Conservation (phyloP, 2,113 vertebrate species). For the Percina caprodes region DNA sequence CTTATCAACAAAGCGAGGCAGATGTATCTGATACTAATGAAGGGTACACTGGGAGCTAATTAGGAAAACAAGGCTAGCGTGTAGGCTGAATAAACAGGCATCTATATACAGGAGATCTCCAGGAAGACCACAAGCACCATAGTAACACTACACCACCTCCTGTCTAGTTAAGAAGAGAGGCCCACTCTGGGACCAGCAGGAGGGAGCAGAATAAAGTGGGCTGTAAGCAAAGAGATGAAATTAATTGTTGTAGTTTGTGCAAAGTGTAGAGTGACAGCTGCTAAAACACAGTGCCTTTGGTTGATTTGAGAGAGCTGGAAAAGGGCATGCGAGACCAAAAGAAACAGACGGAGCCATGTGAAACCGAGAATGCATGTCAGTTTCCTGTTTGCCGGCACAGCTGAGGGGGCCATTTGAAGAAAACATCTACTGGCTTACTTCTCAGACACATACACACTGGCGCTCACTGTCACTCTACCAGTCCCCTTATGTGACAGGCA, state of each 20-base stretch:
- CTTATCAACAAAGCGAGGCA: conserved; percentile 14
- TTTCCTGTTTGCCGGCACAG: conserved; percentile 79
- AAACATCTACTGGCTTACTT: conserved; percentile 53
- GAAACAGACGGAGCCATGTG: conserved; percentile 60
- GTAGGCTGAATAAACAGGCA: conserved; percentile 62
- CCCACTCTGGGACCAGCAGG: conserved; percentile 50
- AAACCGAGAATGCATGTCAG: conserved; percentile 69
- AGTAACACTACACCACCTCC: conserved; percentile 63
- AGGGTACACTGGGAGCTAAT: conserved; percentile 63
- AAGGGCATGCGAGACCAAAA: conserved; percentile 27
- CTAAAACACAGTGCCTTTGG: conserved; percentile 28
- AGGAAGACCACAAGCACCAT: conserved; percentile 54
- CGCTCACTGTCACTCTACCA: conserved; percentile 3
- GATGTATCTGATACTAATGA: conserved; percentile 38
- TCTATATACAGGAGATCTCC: conserved; percentile 56
- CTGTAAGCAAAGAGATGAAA: conserved; percentile 23
- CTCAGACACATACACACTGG: conserved; percentile 23
- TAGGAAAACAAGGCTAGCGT: conserved; percentile 49
- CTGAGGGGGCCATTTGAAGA: conserved; percentile 66
- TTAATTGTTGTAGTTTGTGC: conserved; percentile 30
- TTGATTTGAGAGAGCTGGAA: conserved; percentile 27
- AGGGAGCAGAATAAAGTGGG: conserved; percentile 38
- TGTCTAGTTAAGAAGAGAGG: conserved; percentile 55
- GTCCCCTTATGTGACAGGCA: conserved; percentile 37
- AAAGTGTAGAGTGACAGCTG: conserved; percentile 33